phyloP scores from a whole-genome alignment of 2,888 invertebrate species.

The Dermolepida albohirtum region DNA sequence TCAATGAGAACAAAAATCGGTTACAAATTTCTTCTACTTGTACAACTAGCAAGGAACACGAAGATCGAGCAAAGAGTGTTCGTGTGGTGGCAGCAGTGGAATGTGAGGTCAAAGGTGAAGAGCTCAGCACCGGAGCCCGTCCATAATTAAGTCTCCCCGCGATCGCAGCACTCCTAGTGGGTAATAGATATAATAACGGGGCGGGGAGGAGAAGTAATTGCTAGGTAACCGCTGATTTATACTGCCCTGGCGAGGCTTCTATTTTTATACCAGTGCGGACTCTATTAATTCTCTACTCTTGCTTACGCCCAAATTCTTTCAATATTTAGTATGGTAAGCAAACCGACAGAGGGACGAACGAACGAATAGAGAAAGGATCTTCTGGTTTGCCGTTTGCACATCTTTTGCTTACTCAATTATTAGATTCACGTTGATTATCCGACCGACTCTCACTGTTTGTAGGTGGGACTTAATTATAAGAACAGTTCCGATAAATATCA shows the following conservation, averaged over 20 bases:
- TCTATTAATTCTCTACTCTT: constrained; percentile 52
- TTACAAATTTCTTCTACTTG: constrained; percentile 48
- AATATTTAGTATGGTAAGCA: constrained; percentile 43
- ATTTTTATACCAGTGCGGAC: constrained; percentile 53
- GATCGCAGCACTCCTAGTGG: constrained; percentile 64
- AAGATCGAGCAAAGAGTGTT: constrained; percentile 52
- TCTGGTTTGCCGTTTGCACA: constrained; percentile 45
- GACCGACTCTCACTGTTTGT: constrained; percentile 51
- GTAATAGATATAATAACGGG: constrained; percentile 67
- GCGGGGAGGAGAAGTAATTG: constrained; percentile 64
- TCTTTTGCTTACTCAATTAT: constrained; percentile 46
- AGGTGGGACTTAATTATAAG: constrained; percentile 53
- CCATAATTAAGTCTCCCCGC: constrained; percentile 65
- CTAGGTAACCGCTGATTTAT: constrained; percentile 65
- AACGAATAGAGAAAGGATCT: constrained; percentile 36
- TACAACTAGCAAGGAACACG: constrained; percentile 47
- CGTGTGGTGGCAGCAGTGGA: constrained; percentile 63
- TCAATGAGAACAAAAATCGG: constrained; percentile 41
- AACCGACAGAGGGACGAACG: constrained; percentile 35
- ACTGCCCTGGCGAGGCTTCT: constrained; percentile 56
- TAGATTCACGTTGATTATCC: constrained; percentile 44
- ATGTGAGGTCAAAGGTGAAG: constrained; percentile 65
- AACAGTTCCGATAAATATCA: constrained; percentile 32
- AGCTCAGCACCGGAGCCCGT: constrained; percentile 61
- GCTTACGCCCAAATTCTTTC: constrained; percentile 51